Percentiles rank a stretch among this genome's conserved stretches.
These are phyloP conservation scores for Acromyrmex charruanus DNA, from an alignment of 1,140 invertebrate species.

Conservation along the genomic window DNA sequence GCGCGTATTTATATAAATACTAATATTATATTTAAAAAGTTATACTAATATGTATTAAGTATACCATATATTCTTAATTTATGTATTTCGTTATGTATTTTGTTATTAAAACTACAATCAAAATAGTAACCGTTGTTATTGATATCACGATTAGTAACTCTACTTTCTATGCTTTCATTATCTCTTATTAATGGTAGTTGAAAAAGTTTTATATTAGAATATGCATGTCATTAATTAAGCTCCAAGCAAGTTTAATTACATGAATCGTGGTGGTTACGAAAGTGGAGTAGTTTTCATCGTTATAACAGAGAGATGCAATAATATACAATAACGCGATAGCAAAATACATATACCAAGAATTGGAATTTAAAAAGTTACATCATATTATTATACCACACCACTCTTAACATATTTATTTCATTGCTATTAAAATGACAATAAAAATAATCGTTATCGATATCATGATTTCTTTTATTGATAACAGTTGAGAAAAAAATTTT, in stretches of 20 bases:
- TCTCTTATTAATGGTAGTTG: background rate
- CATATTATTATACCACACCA: no score
- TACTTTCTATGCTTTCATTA: background rate
- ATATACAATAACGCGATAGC: conserved; percentile 6
- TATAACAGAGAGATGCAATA: conserved; percentile 19
- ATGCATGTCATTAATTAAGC: background rate
- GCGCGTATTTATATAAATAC: background rate
- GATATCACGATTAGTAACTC: background rate
- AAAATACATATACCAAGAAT: background rate
- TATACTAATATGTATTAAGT: no score
- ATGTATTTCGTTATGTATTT: no score
- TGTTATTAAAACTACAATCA: no score
- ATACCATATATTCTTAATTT: background rate
- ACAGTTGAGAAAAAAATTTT: no score
- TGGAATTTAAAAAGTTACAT: background rate
- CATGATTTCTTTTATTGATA: background rate
- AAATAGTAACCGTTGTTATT: background rate
- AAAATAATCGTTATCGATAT: background rate
- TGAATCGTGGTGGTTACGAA: conserved; percentile 18
- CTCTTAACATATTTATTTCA: background rate
- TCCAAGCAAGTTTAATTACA: conserved; percentile 12
- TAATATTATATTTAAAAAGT: background rate
- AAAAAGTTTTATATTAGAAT: background rate
- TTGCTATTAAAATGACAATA: no score
- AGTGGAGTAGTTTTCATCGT: conserved; percentile 26